Conservation (phyloP, 2,113 vertebrate species). For the Poeciliopsis occidentalis region DNA sequence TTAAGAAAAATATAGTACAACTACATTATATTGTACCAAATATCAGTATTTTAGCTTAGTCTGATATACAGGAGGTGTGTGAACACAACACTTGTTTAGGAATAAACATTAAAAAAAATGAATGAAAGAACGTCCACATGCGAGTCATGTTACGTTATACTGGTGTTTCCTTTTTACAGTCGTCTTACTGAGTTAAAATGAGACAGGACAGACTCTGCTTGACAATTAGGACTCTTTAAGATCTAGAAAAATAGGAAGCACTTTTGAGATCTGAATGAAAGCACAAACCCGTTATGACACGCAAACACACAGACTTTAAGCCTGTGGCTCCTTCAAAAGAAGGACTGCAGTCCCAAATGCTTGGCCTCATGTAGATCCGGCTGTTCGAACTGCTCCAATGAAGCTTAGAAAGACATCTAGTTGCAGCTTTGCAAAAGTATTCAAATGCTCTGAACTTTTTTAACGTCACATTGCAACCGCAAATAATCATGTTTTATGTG, state of each 20-base stretch:
- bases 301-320: slow-evolving; percentile 14
- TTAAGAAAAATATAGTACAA: slow-evolving; percentile 59
- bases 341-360: slow-evolving; percentile 24
- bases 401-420: slow-evolving; percentile 11
- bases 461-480: background rate
- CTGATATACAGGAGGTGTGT: slow-evolving; percentile 30
- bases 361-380: slow-evolving; percentile 36
- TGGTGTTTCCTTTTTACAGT: slow-evolving; percentile 56
- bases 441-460: background rate
- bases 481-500: background rate
- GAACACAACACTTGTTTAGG: slow-evolving; percentile 32
- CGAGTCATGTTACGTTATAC: slow-evolving; percentile 31
- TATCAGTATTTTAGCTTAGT: slow-evolving; percentile 45
- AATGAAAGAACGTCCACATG: slow-evolving; percentile 47
- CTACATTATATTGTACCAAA: slow-evolving; percentile 55
- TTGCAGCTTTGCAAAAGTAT: background rate
- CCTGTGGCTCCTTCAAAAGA: slow-evolving; percentile 44
- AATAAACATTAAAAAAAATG: slow-evolving; percentile 42
- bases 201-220: slow-evolving; percentile 31
- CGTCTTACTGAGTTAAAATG: slow-evolving; percentile 41
- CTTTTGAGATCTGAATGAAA: slow-evolving; percentile 55
- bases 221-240: slow-evolving; percentile 36
- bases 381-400: slow-evolving; percentile 18
- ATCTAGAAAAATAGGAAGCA: slow-evolving; percentile 71
- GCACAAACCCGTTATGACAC: slow-evolving; percentile 4